Evolutionary conservation across 1,140 invertebrate genomes (phyloP), one percentile per base, ranked within the genome.

Genomic region (Penaeus japonicus): DNA sequence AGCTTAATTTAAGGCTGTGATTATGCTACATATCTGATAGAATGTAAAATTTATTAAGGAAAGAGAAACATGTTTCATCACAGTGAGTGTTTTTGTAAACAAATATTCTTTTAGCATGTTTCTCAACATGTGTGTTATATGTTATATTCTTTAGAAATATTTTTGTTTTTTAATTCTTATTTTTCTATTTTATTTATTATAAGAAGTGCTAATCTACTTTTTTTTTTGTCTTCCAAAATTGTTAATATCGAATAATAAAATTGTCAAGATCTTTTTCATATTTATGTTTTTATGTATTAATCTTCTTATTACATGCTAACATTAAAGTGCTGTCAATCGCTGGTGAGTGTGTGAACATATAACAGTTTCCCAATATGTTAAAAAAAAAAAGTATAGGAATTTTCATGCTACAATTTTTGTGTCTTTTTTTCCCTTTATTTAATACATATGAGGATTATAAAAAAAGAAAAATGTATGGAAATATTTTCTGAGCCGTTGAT

Each of bases 241-340:
- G 32, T 73, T 22, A 30, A 32, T 73, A 73, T 32, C 65, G 17
- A 73, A 18, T 32, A 55, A 35, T n/a, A 10, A 10, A 30, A 32
- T 7, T 27, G 18, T 20, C 32, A 39, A 30, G 15, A 47, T 24
- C 27, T 54, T 15, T 24, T 20, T 32, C n/a, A 54, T 39, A 4
- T 54, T 59, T 47, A 55, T 53, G 4, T 81, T 47, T 81, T 47
- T 80, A 55, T 32, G 27, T 30, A 39, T 55, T 32, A 35, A 62
- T 62, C 20, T 53, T 79, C 77, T 77, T 84, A 30, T 89, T 89
- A 32, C 87, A 89, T 89, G 87, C 87, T 80, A 30, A 32, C 53
- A 3, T 55, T 84, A 89, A 78, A 89, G 87, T 89, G 87, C 87
- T 84, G 87, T 89, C 73, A 89, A 89, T 79, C 87, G 87, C 17